phyloP scores from a whole-genome alignment of 2,888 invertebrate species.

The Anorthoa munda region DNA sequence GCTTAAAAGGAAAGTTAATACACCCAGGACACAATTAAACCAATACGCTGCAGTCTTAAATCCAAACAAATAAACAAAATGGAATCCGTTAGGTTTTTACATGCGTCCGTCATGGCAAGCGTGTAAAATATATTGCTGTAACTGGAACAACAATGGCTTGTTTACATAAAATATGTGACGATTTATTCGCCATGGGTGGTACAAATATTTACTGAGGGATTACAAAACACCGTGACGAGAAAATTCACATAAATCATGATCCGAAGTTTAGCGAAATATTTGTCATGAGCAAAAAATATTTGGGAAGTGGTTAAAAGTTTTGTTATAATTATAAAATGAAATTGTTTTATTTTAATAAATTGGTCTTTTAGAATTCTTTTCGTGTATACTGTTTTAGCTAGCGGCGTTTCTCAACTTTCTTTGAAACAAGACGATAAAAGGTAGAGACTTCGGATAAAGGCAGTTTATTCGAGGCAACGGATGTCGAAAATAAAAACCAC shows the following conservation, averaged over 20 bases:
- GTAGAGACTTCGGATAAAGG: too few relatives aligned
- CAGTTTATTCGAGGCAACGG: not conserved
- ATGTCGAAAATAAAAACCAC: not conserved
- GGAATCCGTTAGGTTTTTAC: conserved; percentile 54
- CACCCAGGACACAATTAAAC: not conserved
- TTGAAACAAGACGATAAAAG: not conserved
- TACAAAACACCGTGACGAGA: conserved; percentile 53
- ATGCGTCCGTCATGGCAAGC: conserved; percentile 63
- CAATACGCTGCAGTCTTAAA: conserved; percentile 3
- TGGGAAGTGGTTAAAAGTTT: conserved; percentile 19
- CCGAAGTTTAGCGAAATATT: conserved; percentile 39
- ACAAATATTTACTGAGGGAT: conserved; percentile 59
- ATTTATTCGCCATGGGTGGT: conserved; percentile 70
- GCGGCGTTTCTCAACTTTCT: conserved; percentile 16
- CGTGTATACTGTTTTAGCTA: not conserved
- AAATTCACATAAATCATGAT: conserved; percentile 50
- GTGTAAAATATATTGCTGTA: conserved; percentile 72
- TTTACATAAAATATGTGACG: conserved; percentile 78
- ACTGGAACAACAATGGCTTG: conserved; percentile 74
- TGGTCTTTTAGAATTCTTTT: conserved; percentile 1
- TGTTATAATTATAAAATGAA: conserved; percentile 1
- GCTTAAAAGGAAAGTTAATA: too few relatives aligned
- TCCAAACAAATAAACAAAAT: conserved; percentile 35
- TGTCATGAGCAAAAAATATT: conserved; percentile 18
- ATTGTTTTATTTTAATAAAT: conserved; percentile 1